Evolutionary conservation across 2,113 vertebrate genomes (phyloP), one percentile per base, ranked within the genome.

Genomic region (Acanthisitta chloris): DNA sequence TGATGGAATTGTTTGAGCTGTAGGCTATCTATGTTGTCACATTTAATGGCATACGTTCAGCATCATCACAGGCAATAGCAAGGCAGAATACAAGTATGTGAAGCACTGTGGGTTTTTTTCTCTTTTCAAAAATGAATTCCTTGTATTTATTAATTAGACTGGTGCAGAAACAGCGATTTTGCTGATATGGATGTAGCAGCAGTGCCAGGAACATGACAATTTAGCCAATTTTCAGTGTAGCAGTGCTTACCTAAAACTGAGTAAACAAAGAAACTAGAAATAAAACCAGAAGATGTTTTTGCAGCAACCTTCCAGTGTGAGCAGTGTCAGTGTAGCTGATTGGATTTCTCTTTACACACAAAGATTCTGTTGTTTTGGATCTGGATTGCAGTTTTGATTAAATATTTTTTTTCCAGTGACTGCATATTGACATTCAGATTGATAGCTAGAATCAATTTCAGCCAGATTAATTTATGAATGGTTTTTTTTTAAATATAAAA

Each of bases 391-490:
- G 43, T 81, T 95, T 86, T 74, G 29, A 73, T 92, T 64, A 48
- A 29, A 12, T 21, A 55, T 80, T 64, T 9, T 59, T 86, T 88
- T 54, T 29, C 31, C 69, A 58, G 14, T 78, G 48, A 42, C 52
- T 88, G 46, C 76, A 66, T 93, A 86, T 80, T 93, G 65, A 23
- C 42, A 42, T 88, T 96, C 52, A 77, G 42, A 94, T 90, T 93
- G 79, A 91, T 86, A 90, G 18, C 46, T 61, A 73, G 42, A 72
- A 61, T 96, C 57, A 61, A 55, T 96, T 85, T 94, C 74, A 93
- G 65, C 73, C 57, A 82, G 78, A 92, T 95, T 86, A 85, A 88
- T 91, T 94, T 82, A 80, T 52, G 64, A 93, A 92, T 62, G 43
- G 91, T 80, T 85, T 94, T 85, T 94, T 94, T 92, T 67, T 1